These are phyloP conservation scores for Amblyjoppa fuscipennis DNA, from an alignment of 2,888 invertebrate genomes.

Conservation along the genomic window DNA sequence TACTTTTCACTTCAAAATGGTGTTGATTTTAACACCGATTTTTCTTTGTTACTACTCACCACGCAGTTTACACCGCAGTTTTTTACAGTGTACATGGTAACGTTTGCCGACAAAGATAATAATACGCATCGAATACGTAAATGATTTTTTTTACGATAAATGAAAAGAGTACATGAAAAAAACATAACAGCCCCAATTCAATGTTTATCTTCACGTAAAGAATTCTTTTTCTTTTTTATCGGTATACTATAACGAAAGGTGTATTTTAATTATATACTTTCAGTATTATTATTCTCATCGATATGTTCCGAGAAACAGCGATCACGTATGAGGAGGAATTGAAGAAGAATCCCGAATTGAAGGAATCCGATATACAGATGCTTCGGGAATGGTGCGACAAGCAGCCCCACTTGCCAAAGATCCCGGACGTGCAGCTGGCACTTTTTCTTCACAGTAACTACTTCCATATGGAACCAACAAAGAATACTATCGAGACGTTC, in stretches of 20 bases:
- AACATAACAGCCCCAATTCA: not conserved
- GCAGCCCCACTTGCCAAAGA: constrained; percentile 89
- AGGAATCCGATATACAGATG: constrained; percentile 88
- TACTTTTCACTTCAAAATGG: no score
- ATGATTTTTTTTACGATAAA: not conserved
- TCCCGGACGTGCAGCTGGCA: constrained; percentile 87
- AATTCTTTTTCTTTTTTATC: not conserved
- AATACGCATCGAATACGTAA: not conserved
- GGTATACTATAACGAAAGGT: not conserved
- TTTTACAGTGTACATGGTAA: not conserved
- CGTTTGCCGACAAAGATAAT: constrained; percentile 4
- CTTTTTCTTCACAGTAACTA: constrained; percentile 90
- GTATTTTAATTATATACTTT: constrained; percentile 4
- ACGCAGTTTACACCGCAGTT: no score
- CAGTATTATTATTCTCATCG: not conserved
- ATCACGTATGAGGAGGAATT: constrained; percentile 87
- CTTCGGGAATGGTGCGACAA: constrained; percentile 88
- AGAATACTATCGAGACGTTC: constrained; percentile 90
- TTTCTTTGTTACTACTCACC: no score
- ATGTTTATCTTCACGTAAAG: not conserved
- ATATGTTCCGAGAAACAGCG: constrained; percentile 56
- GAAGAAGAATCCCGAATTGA: constrained; percentile 88
- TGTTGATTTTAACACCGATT: no score
- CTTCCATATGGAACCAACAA: constrained; percentile 89
- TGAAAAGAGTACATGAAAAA: not conserved